Evolutionary conservation across 2,113 vertebrate species (phyloP).

Genomic region (Anoura caudifer): DNA sequence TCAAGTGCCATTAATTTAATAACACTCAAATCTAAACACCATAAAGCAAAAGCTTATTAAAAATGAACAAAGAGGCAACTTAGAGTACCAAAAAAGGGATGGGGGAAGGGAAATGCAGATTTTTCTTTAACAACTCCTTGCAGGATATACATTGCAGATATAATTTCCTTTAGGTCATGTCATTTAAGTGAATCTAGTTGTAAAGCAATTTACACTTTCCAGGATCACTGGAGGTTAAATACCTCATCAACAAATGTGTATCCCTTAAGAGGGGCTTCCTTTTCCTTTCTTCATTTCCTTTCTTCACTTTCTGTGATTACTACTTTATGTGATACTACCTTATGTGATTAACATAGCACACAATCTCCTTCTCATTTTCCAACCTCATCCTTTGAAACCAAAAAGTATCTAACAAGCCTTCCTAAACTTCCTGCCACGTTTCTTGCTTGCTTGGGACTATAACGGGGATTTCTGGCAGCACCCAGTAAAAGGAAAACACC

Average conservation of each 20-base stretch:
- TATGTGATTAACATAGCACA: background rate
- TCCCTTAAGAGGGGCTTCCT: background rate
- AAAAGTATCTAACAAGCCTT: conserved; percentile 22
- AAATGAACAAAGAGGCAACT: background rate
- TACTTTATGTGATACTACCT: background rate
- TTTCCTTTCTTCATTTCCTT: conserved; percentile 50
- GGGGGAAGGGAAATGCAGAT: background rate
- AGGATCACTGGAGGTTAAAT: conserved; percentile 37
- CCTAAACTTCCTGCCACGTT: background rate
- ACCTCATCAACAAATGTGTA: conserved; percentile 38
- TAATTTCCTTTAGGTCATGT: conserved; percentile 36
- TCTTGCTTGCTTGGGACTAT: background rate
- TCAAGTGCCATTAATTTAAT: conserved; percentile 45
- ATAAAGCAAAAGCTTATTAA: conserved; percentile 9
- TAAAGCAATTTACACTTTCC: conserved; percentile 38
- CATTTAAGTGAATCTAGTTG: conserved; percentile 51
- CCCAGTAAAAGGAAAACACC: background rate
- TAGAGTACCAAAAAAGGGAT: background rate
- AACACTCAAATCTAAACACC: conserved; percentile 42
- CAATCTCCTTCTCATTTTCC: conserved; percentile 39
- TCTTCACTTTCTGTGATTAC: conserved; percentile 11
- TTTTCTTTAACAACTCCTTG: conserved; percentile 48
- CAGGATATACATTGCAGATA: conserved; percentile 17
- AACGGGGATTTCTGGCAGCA: background rate
- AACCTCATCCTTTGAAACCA: conserved; percentile 36